A percentile compares a stretch with the other conserved stretches of the same genome.
Conservation (phyloP, 1,140 invertebrate species). For the Tribolium castaneum region DNA sequence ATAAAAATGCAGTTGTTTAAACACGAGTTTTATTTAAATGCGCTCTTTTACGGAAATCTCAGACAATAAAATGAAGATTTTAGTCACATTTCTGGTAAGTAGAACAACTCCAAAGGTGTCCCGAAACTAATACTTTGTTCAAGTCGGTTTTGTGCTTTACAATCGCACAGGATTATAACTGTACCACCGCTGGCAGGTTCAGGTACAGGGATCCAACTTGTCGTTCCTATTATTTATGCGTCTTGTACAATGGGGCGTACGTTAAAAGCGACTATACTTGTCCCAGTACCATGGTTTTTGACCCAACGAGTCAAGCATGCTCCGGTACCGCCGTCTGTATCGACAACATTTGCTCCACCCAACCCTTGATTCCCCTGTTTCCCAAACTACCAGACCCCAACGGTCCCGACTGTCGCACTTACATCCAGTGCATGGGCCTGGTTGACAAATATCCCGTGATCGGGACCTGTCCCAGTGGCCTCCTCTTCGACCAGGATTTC, state of each 20-base stretch:
- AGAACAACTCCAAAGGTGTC: neutral
- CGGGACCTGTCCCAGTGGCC: neutral
- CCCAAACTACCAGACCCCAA: slow-evolving; percentile 11
- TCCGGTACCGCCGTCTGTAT: slow-evolving; percentile 4
- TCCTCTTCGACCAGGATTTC: neutral
- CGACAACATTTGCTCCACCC: slow-evolving; percentile 4
- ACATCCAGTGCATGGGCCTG: slow-evolving; percentile 9
- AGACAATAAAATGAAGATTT: neutral
- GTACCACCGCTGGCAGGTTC: slow-evolving; percentile 7
- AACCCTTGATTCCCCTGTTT: neutral
- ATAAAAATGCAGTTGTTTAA: neutral
- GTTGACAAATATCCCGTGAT: neutral
- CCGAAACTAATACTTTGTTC: neutral
- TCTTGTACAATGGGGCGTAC: neutral
- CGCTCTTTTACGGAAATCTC: neutral
- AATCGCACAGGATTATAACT: slow-evolving; percentile 10
- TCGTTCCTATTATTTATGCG: slow-evolving; percentile 10
- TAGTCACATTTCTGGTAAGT: neutral
- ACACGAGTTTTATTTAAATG: neutral
- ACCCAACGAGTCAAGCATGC: slow-evolving; percentile 6
- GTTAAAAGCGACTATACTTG: slow-evolving; percentile 31
- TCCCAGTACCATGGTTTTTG: slow-evolving; percentile 13
- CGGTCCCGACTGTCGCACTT: slow-evolving; percentile 9
- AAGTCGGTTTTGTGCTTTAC: neutral
- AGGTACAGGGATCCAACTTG: neutral